Conservation (phyloP, 53 echinoderm and acorn worm species). For the Holothuria scabra region DNA sequence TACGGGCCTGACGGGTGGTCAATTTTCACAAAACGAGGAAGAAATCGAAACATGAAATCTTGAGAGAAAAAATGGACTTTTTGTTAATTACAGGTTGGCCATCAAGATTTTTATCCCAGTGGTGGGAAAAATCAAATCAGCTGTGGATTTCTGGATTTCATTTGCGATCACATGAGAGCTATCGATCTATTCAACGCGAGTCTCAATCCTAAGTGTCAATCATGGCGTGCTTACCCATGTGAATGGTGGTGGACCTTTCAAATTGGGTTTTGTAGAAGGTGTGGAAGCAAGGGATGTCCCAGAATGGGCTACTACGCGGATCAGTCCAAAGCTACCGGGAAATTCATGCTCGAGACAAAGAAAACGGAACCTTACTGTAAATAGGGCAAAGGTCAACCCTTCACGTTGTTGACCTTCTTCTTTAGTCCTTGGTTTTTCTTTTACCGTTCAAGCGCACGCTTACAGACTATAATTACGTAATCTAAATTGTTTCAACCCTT, state of each 20-base stretch:
- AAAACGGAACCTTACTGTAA: slow-evolving; percentile 35
- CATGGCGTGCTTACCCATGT: slow-evolving; percentile 62
- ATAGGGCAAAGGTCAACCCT: not conserved
- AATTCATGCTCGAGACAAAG: slow-evolving; percentile 56
- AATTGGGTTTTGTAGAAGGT: slow-evolving; percentile 24
- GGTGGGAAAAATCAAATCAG: slow-evolving; percentile 59
- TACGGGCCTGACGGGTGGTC: too few relatives aligned
- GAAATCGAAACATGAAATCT: too few relatives aligned
- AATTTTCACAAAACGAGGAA: too few relatives aligned
- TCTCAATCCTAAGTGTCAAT: slow-evolving; percentile 48
- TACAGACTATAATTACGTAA: too few relatives aligned
- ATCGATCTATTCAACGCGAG: slow-evolving; percentile 62
- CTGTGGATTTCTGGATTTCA: slow-evolving; percentile 17
- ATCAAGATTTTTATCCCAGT: slow-evolving; percentile 69
- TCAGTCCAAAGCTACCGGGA: slow-evolving; percentile 37
- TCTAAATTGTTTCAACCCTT: too few relatives aligned
- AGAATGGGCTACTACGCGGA: slow-evolving; percentile 66
- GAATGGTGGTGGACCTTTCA: slow-evolving; percentile 30
- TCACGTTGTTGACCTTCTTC: not conserved
- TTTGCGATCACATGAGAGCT: slow-evolving; percentile 58
- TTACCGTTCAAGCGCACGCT: too few relatives aligned
- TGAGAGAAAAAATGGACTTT: not conserved
- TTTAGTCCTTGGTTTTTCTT: too few relatives aligned
- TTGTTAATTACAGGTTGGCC: slow-evolving; percentile 43
- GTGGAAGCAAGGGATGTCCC: slow-evolving; percentile 36